Conservation (phyloP, 2,797 vertebrate genomes). For the Acanthurus lineatus region DNA sequence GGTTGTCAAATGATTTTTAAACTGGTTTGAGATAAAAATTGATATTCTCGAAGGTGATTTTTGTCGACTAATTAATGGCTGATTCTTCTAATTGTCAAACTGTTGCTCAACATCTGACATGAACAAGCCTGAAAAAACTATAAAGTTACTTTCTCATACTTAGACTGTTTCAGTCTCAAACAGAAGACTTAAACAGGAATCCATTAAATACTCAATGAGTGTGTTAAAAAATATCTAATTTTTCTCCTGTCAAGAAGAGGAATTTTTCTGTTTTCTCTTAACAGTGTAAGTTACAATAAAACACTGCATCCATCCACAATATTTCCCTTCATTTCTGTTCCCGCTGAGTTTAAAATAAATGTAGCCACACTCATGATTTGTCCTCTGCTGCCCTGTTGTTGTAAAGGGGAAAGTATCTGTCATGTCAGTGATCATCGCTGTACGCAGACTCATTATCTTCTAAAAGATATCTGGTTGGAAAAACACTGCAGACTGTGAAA, state of each 20-base stretch:
- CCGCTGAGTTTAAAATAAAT: not conserved
- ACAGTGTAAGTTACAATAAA: conserved; percentile 14
- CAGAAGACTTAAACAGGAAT: conserved; percentile 8
- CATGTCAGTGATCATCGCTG: conserved; percentile 21
- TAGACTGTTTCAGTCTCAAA: conserved; percentile 4
- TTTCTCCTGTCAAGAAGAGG: not conserved
- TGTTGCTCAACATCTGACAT: not conserved
- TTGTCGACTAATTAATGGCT: not conserved
- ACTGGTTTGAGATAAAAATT: too few species aligned
- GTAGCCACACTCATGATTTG: not conserved
- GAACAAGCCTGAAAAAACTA: not conserved
- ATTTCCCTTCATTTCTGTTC: not conserved
- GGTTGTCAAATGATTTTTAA: too few species aligned
- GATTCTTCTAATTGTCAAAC: not conserved
- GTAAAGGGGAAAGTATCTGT: conserved; percentile 2
- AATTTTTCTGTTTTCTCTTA: conserved; percentile 14
- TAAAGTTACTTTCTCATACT: conserved; percentile 3
- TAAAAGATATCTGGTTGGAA: conserved; percentile 2
- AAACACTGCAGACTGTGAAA: not conserved
- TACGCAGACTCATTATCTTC: conserved; percentile 19
- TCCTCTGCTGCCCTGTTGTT: conserved; percentile 14
- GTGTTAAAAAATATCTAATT: not conserved
- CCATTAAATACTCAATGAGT: not conserved
- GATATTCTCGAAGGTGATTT: too few species aligned
- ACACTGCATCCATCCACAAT: not conserved